Conservation (phyloP, 2,113 vertebrate species). For the Chloroceryle aenea region DNA sequence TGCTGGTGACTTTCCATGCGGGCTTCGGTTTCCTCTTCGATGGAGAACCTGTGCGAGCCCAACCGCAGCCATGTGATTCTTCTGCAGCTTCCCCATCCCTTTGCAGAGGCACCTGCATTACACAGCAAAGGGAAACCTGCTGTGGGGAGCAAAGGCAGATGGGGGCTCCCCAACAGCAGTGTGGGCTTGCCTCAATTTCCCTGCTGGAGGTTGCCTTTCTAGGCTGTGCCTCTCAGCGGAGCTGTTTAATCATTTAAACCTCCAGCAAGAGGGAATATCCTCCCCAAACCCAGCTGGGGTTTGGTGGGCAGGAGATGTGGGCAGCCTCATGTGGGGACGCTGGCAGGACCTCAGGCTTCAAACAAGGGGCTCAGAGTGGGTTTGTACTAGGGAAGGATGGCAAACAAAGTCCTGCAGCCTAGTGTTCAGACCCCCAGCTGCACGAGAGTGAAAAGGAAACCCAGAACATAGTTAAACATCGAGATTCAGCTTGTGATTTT, state of each 20-base stretch:
- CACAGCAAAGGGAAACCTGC: background rate
- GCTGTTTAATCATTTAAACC: background rate
- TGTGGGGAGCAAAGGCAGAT: background rate
- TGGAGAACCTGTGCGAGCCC: background rate
- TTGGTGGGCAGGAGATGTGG: background rate
- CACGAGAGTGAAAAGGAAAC: background rate
- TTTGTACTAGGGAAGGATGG: background rate
- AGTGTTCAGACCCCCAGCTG: background rate
- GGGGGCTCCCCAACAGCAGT: background rate
- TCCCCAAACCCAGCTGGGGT: background rate
- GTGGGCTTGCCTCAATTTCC: background rate
- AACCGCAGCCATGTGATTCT: rapidly evolving
- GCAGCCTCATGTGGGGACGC: background rate
- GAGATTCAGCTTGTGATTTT: constrained; percentile 51
- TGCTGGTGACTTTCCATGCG: rapidly evolving
- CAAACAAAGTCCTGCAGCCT: background rate
- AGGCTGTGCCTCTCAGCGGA: background rate
- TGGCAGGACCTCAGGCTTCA: background rate
- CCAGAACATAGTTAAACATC: background rate
- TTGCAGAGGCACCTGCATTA: background rate
- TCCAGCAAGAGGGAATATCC: rapidly evolving
- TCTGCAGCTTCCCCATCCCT: background rate
- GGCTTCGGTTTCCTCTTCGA: background rate
- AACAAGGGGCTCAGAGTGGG: background rate
- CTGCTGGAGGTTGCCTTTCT: background rate